A percentile compares a stretch with the other conserved stretches of the same genome.
These are phyloP conservation scores for Gouania willdenowi DNA, from an alignment of 2,797 vertebrate genomes.

Conservation along the genomic window DNA sequence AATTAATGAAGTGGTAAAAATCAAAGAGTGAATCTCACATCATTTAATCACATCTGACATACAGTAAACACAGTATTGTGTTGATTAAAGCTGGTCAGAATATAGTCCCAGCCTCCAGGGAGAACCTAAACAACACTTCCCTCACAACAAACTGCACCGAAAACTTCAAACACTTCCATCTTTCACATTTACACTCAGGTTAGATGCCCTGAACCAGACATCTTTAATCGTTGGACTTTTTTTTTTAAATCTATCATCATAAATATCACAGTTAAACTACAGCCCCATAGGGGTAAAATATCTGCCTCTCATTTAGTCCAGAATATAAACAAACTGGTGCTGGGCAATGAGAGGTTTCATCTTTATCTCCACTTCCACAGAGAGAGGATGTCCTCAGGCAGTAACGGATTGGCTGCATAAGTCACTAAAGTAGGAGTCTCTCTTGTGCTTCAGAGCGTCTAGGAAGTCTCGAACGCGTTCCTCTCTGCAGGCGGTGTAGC, in stretches of 20 bases:
- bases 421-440: slow-evolving; percentile 74
- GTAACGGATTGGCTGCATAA: slow-evolving; percentile 46
- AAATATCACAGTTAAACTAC: slow-evolving; percentile 63
- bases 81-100: slow-evolving; percentile 67
- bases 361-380: slow-evolving; percentile 19
- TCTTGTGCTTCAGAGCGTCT: slow-evolving; percentile 84
- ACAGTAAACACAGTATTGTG: slow-evolving; percentile 45
- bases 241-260: slow-evolving; percentile 60
- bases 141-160: slow-evolving; percentile 7
- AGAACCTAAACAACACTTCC: slow-evolving; percentile 30
- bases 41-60: slow-evolving; percentile 20
- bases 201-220: slow-evolving; percentile 59
- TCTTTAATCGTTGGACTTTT: slow-evolving; percentile 40
- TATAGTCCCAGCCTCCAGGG: slow-evolving; percentile 49
- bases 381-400: slow-evolving; percentile 40
- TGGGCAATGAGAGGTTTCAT: slow-evolving; percentile 22
- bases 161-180: slow-evolving; percentile 14
- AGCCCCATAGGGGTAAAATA: slow-evolving; percentile 79
- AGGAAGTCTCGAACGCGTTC: slow-evolving; percentile 87
- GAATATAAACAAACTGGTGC: slow-evolving; percentile 22
- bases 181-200: slow-evolving; percentile 32
- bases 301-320: slow-evolving; percentile 38
- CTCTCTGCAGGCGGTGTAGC: slow-evolving; percentile 77
- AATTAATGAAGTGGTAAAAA: too few relatives aligned
- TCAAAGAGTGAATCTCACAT: slow-evolving; percentile 8